These are phyloP conservation scores for Chironomus riparius DNA, from an alignment of 2,888 invertebrate genomes.

Conservation along the genomic window DNA sequence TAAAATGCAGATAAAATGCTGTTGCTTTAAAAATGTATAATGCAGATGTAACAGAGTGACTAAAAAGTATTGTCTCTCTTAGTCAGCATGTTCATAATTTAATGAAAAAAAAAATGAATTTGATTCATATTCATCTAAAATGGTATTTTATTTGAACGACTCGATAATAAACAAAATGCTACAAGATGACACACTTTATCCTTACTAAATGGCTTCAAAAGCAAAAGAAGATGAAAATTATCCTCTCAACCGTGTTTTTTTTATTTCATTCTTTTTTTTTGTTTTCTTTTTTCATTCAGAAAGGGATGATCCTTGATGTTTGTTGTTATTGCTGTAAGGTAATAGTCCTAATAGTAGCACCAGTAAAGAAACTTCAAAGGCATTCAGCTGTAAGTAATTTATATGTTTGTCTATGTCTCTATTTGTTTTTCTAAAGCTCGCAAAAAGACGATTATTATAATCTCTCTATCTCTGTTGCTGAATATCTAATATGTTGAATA, in stretches of 20 bases:
- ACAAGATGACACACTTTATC: too few species aligned
- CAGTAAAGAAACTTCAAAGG: conserved; percentile 3
- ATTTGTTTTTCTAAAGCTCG: conserved; percentile 1
- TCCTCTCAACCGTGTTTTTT: not conserved
- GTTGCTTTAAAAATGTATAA: too few species aligned
- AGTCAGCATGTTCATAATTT: too few species aligned
- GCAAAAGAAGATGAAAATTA: not conserved
- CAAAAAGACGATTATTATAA: not conserved
- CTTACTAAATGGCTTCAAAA: too few species aligned
- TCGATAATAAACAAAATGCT: not conserved
- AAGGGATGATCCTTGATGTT: not conserved
- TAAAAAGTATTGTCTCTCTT: too few species aligned
- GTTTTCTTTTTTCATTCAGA: not conserved
- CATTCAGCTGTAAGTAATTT: conserved; percentile 14
- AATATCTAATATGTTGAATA: not conserved
- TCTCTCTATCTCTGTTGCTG: not conserved
- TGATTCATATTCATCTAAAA: too few species aligned
- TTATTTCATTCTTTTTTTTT: not conserved
- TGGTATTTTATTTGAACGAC: too few species aligned
- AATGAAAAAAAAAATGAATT: too few species aligned
- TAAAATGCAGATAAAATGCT: too few species aligned
- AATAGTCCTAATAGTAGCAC: not conserved
- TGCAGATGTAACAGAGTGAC: too few species aligned
- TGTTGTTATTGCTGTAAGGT: not conserved
- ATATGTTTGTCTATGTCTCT: conserved; percentile 1